Evolutionary conservation across 2,797 vertebrate species (phyloP).

Genomic region (Poecile montanus): DNA sequence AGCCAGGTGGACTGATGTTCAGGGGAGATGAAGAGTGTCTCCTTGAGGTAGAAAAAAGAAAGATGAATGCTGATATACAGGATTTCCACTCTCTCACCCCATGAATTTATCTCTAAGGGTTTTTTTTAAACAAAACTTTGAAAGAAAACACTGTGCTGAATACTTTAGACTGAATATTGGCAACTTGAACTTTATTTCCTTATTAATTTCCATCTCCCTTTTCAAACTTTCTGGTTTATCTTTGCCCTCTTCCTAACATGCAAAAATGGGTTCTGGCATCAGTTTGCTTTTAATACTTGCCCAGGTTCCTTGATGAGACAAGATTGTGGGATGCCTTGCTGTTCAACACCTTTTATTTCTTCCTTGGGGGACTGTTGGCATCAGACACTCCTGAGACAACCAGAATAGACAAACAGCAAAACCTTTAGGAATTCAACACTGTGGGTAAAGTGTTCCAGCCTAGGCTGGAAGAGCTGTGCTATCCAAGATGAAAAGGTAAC

Average conservation of each 20-base stretch:
- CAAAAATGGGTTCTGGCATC: neutral
- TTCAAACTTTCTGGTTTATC: neutral
- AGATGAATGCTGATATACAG: neutral
- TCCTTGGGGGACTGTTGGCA: neutral
- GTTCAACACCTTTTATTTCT: neutral
- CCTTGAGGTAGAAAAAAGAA: neutral
- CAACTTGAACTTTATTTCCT: neutral
- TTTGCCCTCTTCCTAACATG: neutral
- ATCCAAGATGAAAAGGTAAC: neutral
- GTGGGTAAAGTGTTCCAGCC: rapidly evolving
- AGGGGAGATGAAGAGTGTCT: neutral
- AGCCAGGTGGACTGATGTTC: neutral
- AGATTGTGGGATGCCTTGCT: neutral
- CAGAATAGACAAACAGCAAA: neutral
- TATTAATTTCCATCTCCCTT: neutral
- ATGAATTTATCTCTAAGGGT: neutral
- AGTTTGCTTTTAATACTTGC: neutral
- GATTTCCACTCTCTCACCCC: neutral
- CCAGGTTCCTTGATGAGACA: neutral
- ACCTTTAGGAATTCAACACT: neutral
- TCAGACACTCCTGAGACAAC: neutral
- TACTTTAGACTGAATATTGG: neutral
- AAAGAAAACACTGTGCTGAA: neutral
- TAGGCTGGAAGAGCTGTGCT: neutral
- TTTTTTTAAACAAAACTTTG: neutral